A percentile compares a stretch with the other conserved stretches of the same genome.
Evolutionary conservation across 37 sponge, comb jelly and placozoan species (phyloP).

Genomic region (Aphrocallistes beatrix): DNA sequence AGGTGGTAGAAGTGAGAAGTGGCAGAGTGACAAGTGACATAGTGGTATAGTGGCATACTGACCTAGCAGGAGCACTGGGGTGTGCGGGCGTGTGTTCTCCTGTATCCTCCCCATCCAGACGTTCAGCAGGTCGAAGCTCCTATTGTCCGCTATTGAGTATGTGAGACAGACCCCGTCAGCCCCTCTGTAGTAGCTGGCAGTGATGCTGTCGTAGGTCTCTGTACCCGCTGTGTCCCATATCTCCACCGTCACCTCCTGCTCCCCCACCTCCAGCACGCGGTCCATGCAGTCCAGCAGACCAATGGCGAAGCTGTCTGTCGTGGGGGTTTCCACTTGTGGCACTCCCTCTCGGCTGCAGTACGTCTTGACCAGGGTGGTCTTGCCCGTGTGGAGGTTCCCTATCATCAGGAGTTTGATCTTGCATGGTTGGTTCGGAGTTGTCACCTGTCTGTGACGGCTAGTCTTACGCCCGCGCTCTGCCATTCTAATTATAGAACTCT

Average conservation of each 20-base stretch:
- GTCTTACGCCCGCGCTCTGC: background rate
- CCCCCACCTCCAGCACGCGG: background rate
- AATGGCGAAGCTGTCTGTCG: background rate
- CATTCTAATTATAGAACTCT: background rate
- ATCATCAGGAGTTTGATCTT: background rate
- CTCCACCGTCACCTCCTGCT: slow-evolving; percentile 2
- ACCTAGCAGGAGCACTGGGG: background rate
- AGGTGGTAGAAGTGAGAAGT: too few species aligned
- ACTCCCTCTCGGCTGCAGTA: background rate
- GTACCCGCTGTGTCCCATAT: slow-evolving; percentile 9
- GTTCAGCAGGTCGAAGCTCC: background rate
- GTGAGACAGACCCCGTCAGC: slow-evolving; percentile 4
- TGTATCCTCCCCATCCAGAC: background rate
- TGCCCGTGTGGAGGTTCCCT: slow-evolving; percentile 7
- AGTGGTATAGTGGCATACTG: background rate
- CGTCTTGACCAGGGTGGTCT: background rate
- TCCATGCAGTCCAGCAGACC: slow-evolving; percentile 9
- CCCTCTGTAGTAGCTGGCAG: background rate
- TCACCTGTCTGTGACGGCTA: background rate
- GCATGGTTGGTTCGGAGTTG: background rate
- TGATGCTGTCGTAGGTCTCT: background rate
- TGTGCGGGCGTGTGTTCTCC: background rate
- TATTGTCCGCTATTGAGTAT: background rate
- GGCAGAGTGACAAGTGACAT: too few species aligned
- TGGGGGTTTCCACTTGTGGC: background rate